Conservation (phyloP, 1,140 invertebrate genomes). For the Pseudachorutes palmiensis region DNA sequence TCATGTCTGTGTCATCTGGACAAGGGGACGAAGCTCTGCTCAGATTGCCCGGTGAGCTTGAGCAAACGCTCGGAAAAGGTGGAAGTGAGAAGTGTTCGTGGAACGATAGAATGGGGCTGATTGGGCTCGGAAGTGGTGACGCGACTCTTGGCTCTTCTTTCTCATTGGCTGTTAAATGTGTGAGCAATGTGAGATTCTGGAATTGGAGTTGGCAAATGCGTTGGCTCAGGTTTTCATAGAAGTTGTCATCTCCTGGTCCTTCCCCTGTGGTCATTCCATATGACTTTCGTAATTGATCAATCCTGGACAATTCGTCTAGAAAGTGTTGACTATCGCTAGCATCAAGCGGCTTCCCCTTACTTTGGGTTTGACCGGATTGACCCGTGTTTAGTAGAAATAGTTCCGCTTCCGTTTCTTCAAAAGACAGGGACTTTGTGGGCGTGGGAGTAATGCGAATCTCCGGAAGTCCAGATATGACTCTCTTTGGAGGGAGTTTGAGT, state of each 20-base stretch:
- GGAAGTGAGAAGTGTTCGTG: not conserved
- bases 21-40: not conserved
- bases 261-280: not conserved
- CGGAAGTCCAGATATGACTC: not conserved
- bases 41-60: not conserved
- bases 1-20: not conserved
- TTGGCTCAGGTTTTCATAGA: constrained; percentile 34
- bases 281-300: constrained; percentile 12
- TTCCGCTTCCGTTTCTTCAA: not conserved
- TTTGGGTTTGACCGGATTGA: constrained; percentile 8
- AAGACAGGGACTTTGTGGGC: not conserved
- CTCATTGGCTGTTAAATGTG: constrained; percentile 30
- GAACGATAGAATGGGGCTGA: constrained; percentile 18
- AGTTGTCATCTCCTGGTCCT: constrained; percentile 29
- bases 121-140: constrained; percentile 31
- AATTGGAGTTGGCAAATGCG: constrained; percentile 37
- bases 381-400: not conserved
- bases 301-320: constrained; percentile 33
- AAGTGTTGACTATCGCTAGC: constrained; percentile 36
- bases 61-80: not conserved
- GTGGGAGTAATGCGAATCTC: not conserved
- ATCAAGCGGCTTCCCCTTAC: constrained; percentile 24
- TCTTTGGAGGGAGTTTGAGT: not conserved
- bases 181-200: constrained; percentile 34
- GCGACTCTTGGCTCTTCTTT: not conserved